Base-by-base conservation (phyloP, 2,888 invertebrate species). In the Metacarcinus magister region DNA sequence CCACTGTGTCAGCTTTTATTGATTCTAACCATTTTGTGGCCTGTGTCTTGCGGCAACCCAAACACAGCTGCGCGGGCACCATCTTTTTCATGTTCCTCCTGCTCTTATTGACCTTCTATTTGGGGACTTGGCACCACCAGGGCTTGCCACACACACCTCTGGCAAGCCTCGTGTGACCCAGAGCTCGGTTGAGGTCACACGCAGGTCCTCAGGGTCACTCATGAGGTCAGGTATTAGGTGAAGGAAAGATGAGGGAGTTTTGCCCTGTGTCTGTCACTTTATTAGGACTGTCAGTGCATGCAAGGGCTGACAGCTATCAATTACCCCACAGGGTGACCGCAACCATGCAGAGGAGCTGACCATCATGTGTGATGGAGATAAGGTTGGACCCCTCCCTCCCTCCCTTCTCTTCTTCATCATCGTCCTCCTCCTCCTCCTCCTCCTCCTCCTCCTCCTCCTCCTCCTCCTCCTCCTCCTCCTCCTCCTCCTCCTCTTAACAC, bases 331-430 rank as follows among this genome's bases (percentile, higher is more conserved):
- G 92, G 19, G 82, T 48, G 95, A 95, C 39, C 91, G 94, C 91
- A 92, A 60, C 39, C 93, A 96, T 23, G 95, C 96, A 48, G 97
- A 97, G 95, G 97, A 97, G 92, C 90, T 96, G 67, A 97, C 96
- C 23, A 96, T 99, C 98, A 99, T 99, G 95, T 99, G 99, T 97
- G 99, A 99, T 97, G 98, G 98, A 0, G 97, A 97, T 5, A 96
- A 97, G 97, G 97, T 97, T 95, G 44, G 95, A 75, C 28, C 32
- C 32, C 82, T 75, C 23, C 75, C 75, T n/a, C 23, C 75, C 75
- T 28, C 75, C 75, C 75, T 23, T n/a, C 7, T n/a, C n/a, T 75
- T 8, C 75, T 2, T n/a, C n/a, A 0, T 23, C 28, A 0, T 8
- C n/a, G n/a, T 4, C 28, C 28, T 8, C 5, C 75, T n/a, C 75